A percentile compares a stretch with the other conserved stretches of the same genome.
Evolutionary conservation across 2,113 vertebrate genomes (phyloP).

Genomic region (Calidris pygmaea): DNA sequence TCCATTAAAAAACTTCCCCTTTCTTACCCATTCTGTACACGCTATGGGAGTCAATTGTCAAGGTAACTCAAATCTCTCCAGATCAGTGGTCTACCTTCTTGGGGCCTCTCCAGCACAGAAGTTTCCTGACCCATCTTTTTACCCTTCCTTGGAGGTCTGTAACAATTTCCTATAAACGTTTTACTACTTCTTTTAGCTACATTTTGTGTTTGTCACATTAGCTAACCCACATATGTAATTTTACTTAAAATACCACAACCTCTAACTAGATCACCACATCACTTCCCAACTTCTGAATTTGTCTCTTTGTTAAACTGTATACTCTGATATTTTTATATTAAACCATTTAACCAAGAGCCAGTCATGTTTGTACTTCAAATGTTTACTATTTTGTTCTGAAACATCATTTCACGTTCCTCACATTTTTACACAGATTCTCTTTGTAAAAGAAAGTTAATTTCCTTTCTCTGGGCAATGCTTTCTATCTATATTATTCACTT

Average conservation of each 20-base stretch:
- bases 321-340: neutral
- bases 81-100: neutral
- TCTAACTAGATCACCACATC: neutral
- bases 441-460: neutral
- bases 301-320: neutral
- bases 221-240: conserved; percentile 3
- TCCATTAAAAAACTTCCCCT: neutral
- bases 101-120: conserved; percentile 1
- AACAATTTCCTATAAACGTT: conserved; percentile 9
- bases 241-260: conserved; percentile 15
- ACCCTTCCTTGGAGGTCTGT: conserved; percentile 33
- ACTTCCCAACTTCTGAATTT: neutral
- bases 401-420: neutral
- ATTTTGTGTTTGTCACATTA: conserved; percentile 6
- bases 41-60: neutral
- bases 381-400: neutral
- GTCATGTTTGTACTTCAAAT: neutral
- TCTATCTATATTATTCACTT: neutral
- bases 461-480: neutral
- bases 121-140: conserved; percentile 3
- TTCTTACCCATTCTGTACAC: neutral
- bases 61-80: neutral
- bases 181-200: conserved; percentile 16
- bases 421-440: neutral
- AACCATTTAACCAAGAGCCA: neutral